Percentiles rank a stretch among this genome's conserved stretches.
These are phyloP conservation scores for Apostichopus leukothele DNA, from an alignment of 53 echinoderm and acorn worm genomes.

Conservation along the genomic window DNA sequence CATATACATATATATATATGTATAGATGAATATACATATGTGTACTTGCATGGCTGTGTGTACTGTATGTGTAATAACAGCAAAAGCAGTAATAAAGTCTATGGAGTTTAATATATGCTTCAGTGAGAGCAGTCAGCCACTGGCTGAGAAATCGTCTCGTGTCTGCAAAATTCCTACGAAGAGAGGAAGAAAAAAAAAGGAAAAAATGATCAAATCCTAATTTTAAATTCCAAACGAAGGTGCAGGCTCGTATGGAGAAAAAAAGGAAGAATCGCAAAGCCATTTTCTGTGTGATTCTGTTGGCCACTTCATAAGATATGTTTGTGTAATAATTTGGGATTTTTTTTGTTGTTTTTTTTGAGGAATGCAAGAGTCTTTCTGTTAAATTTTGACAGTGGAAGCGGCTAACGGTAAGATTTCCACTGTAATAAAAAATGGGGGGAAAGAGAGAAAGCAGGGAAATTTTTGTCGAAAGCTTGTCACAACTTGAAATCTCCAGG, in stretches of 20 bases:
- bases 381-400: constrained; percentile 1
- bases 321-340: neutral
- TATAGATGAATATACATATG: too few species aligned
- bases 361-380: neutral
- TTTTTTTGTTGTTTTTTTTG: neutral
- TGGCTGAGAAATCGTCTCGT: constrained; percentile 35
- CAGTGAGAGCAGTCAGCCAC: constrained; percentile 17
- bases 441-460: neutral
- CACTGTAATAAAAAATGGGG: neutral
- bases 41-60: neutral
- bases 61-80: neutral
- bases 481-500: neutral
- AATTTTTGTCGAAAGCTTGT: neutral
- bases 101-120: constrained; percentile 26
- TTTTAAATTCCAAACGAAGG: constrained; percentile 15
- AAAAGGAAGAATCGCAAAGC: neutral
- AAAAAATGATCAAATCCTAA: constrained; percentile 31
- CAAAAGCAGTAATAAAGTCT: neutral
- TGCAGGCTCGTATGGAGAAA: neutral
- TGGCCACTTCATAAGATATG: neutral
- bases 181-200: neutral
- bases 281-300: neutral
- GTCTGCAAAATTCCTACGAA: constrained; percentile 14
- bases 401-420: too few species aligned
- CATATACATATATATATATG: too few species aligned